Evolutionary conservation across 1,140 invertebrate genomes (phyloP), one percentile per base, ranked within the genome.

Genomic region (Zaprionus kolodkinae): DNA sequence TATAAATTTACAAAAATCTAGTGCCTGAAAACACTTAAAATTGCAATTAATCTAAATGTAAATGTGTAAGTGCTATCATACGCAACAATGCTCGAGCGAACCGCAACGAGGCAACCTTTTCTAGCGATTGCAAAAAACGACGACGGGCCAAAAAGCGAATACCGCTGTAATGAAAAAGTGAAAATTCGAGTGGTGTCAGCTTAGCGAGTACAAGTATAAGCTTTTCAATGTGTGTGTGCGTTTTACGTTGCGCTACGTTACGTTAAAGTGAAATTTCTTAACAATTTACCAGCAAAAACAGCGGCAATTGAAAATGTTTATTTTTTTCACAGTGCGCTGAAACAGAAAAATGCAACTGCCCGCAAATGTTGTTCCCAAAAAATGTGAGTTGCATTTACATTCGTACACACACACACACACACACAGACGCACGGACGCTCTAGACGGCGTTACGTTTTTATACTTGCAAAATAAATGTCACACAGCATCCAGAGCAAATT

Each of bases 291-390:
- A 40, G 38, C 40, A 52, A 52, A 52, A 52, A 10, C 48, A 60
- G 62, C 80, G 76, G 76, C 77, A 66, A 77, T 72, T 62, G 73
- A 54, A 68, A 67, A 68, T 69, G 60, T 71, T 75, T 73, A 75
- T n/a, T 67, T 48, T 52, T 71, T 48, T 43, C 62, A 54, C 43
- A 52, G 35, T 52, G 62, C 62, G 63, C 63, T 68, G 40, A 61
- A 25, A 72, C 55, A 73, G 70, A 79, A 73, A 72, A 75, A 48
- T 71, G 65, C 76, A 75, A 86, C 80, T 81, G 81, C 81, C 81
- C 60, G 56, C 81, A 86, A 86, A 86, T 86, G 85, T 89, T 85
- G 78, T 78, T 86, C 81, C 78, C 54, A 13, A 65, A 76, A 79
- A 68, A 89, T 89, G 85, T 89, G 86, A 89, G 85, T 87, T 69